A percentile compares a stretch with the other conserved stretches of the same genome.
phyloP scores from a whole-genome alignment of 2,113 vertebrate species.

The Speoplatyrhinus poulsoni region DNA sequence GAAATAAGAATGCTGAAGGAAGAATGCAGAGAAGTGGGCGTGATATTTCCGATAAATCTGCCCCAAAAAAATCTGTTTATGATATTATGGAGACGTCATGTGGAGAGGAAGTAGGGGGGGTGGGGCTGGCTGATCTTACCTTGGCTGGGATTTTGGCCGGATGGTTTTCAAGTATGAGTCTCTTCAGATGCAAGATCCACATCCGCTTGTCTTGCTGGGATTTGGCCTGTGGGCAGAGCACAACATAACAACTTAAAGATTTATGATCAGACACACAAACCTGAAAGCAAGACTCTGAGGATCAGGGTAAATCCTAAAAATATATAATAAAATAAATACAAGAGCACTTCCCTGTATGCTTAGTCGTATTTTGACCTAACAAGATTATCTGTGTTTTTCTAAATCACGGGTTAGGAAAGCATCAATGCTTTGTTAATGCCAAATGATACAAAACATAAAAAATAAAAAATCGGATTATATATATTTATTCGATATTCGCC shows the following conservation, averaged over 20 bases:
- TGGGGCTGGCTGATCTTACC: conserved; percentile 71
- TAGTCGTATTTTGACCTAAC: conserved; percentile 28
- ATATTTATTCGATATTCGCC: no score
- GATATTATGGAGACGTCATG: no score
- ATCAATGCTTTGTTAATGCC: conserved; percentile 21
- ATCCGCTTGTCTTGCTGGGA: conserved; percentile 96
- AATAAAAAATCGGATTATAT: no score
- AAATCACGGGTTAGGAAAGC: conserved; percentile 39
- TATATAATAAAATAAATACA: not conserved
- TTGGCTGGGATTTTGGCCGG: conserved; percentile 98
- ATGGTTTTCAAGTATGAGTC: conserved; percentile 97
- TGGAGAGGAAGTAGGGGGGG: not conserved
- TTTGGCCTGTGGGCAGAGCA: conserved; percentile 81
- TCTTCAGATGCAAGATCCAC: conserved; percentile 96
- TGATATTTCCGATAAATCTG: no score
- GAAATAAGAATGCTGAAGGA: not conserved
- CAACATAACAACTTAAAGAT: conserved; percentile 32
- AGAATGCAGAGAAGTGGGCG: not conserved
- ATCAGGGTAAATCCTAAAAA: conserved; percentile 26
- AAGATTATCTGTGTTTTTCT: conserved; percentile 33
- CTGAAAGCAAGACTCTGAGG: conserved; percentile 25
- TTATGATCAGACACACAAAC: conserved; percentile 19
- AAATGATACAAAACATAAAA: not conserved
- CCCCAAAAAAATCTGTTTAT: no score
- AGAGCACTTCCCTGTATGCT: not conserved